Base-by-base conservation (phyloP, 2,797 vertebrate species). In the Psittacula echo region DNA sequence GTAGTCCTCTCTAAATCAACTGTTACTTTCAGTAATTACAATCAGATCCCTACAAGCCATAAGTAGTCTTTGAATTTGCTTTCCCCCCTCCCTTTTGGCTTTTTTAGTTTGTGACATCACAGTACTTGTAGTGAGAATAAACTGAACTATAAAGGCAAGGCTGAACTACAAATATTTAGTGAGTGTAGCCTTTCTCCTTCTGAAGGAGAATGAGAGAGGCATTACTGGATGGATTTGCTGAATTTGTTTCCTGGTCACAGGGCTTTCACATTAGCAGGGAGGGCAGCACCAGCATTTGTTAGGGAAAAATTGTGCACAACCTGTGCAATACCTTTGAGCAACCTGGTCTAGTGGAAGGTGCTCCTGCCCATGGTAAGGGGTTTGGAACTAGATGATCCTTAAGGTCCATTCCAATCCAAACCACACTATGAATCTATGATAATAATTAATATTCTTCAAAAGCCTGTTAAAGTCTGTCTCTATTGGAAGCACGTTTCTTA, bases 21-120 rank as follows among this genome's bases (percentile, higher is more conserved):
- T 19, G 1, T 30, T 71, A 27, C 13, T 15, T 89, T 47, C 26
- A 72, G 6, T 47, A 60, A 17, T 45, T 61, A 20, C 7, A 58
- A 23, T 51, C 13, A 72, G 21, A 90, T 48, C 30, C 20, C 17
- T 53, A 37, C 13, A 47, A 78, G 8, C 5, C 19, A n/a, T 1
- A 3, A 65, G 23, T 2, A 58, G 7, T 5, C 23, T 73, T 80
- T 70, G 54, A 56, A 60, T 64, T 78, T 85, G 7, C n/a, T 27
- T 44, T 8, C 11, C 7, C 20, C 4, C 9, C 4, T 2, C 3
- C 0, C 2, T 18, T 7, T 18, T 32, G 5, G 1, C 34, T 37
- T 37, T 74, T 67, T 5, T 41, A 30, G 7, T 41, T 5, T 53
- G 22, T 12, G 7, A 24, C 47, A 5, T 32, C 29, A 53, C 12